Evolutionary conservation across 2,113 vertebrate genomes (phyloP).

Genomic region (Furnarius figulus): DNA sequence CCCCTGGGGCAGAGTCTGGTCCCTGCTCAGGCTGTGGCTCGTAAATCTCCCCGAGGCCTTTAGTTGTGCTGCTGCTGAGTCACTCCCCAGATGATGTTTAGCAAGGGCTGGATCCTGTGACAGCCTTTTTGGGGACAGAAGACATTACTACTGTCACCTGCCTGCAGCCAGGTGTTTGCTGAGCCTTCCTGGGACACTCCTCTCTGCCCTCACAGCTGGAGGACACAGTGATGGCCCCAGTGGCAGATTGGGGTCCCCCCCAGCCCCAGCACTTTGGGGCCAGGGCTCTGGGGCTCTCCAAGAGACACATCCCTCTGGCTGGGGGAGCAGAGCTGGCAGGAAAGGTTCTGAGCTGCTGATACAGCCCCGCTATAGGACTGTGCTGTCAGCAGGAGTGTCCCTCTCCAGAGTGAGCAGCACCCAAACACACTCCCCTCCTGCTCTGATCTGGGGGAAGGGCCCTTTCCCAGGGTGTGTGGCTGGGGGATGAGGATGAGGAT

Average conservation of each 20-base stretch:
- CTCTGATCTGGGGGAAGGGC: neutral
- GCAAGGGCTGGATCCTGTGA: neutral
- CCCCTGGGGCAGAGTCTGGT: neutral
- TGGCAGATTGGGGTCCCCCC: neutral
- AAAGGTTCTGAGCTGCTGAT: neutral
- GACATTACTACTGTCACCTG: neutral
- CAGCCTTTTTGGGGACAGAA: neutral
- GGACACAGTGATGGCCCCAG: neutral
- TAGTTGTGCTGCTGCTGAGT: constrained; percentile 10
- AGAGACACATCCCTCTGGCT: neutral
- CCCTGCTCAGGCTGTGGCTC: neutral
- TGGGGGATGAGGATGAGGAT: neutral
- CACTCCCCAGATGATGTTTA: neutral
- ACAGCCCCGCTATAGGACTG: neutral
- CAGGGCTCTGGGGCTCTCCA: neutral
- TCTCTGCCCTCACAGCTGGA: neutral
- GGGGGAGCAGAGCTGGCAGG: neutral
- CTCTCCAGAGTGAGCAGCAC: neutral
- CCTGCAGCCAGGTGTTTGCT: neutral
- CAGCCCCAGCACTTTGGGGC: neutral
- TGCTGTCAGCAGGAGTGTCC: neutral
- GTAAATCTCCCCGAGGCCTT: neutral
- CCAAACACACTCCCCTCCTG: neutral
- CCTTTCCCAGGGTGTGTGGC: neutral
- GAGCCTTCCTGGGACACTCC: neutral